A percentile compares a stretch with the other conserved stretches of the same genome.
These are phyloP conservation scores for Liolophura sinensis DNA, from an alignment of 1,140 invertebrate genomes.

Conservation along the genomic window DNA sequence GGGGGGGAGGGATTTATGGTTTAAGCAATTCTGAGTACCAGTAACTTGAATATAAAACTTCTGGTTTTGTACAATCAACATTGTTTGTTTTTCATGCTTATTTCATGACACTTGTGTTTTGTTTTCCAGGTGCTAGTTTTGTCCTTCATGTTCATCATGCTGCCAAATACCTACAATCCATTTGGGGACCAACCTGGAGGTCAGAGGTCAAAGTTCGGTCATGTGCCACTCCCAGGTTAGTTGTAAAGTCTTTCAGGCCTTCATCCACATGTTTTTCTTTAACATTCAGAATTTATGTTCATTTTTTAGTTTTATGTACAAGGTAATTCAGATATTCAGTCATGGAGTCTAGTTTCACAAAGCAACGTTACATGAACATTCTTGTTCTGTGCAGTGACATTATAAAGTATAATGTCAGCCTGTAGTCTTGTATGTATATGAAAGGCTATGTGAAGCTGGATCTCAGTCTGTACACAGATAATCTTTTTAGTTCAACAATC, in stretches of 20 bases:
- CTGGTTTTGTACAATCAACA: too few species aligned
- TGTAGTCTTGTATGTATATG: too few species aligned
- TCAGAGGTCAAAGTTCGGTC: constrained; percentile 15
- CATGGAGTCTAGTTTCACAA: not conserved
- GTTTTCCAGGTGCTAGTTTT: constrained; percentile 40
- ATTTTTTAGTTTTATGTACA: not conserved
- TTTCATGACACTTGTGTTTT: constrained; percentile 66
- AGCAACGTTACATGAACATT: too few species aligned
- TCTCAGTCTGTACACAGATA: not conserved
- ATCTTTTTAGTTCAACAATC: not conserved
- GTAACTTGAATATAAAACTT: too few species aligned
- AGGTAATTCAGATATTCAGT: not conserved
- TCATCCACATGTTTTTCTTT: not conserved
- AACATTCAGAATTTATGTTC: not conserved
- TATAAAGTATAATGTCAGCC: too few species aligned
- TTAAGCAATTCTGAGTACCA: too few species aligned
- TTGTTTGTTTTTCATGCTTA: constrained; percentile 63
- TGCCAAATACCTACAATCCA: constrained; percentile 43
- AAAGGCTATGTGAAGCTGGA: not conserved
- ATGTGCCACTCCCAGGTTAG: constrained; percentile 30
- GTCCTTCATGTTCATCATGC: constrained; percentile 47
- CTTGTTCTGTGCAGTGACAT: too few species aligned
- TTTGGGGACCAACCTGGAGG: constrained; percentile 22
- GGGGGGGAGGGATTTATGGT: too few species aligned
- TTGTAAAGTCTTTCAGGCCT: not conserved